phyloP scores from a whole-genome alignment of 2,113 vertebrate genomes.

The Aegotheles bennettii region DNA sequence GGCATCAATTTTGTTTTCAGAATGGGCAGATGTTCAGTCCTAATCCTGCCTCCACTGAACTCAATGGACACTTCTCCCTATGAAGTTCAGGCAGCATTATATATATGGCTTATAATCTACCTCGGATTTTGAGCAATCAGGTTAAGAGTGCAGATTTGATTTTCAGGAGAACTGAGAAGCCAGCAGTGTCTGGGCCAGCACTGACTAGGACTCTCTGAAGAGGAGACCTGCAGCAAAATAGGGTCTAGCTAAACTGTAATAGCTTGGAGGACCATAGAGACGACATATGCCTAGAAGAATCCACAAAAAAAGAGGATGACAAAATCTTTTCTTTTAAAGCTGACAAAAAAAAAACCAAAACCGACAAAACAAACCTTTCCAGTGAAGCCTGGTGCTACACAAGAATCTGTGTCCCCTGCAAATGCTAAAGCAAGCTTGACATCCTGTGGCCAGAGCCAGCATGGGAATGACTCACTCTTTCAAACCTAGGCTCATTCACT shows the following conservation, averaged over 20 bases:
- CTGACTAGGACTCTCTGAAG: neutral
- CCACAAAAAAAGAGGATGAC: rapidly evolving
- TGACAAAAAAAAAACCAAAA: neutral
- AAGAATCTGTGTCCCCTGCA: neutral
- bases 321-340: neutral
- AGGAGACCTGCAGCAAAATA: neutral
- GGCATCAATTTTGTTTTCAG: neutral
- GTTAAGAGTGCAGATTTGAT: neutral
- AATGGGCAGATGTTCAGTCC: neutral
- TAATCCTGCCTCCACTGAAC: neutral
- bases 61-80: neutral
- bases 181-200: neutral
- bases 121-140: neutral
- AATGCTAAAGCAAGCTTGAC: constrained; percentile 47
- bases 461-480: neutral
- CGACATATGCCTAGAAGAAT: neutral
- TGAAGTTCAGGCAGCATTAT: neutral
- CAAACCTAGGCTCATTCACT: neutral
- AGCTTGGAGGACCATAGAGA: neutral
- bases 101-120: neutral
- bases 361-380: neutral
- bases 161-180: neutral
- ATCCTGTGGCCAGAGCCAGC: constrained; percentile 22
- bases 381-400: neutral
- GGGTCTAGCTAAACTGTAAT: neutral